Conservation (phyloP, 2,888 invertebrate genomes). For the Blastobasis lacticolella region DNA sequence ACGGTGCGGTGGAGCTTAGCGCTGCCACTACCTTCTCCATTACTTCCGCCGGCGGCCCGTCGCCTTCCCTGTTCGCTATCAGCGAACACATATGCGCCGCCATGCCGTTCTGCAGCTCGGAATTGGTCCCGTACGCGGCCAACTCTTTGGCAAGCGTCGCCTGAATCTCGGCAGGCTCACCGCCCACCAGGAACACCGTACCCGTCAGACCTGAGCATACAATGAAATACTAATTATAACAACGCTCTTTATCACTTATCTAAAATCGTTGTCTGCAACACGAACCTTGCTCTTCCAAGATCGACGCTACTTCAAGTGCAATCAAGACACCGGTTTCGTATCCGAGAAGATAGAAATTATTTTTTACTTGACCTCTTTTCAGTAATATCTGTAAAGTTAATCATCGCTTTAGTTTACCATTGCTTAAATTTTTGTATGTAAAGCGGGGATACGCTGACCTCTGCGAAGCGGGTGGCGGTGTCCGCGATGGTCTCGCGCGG, state of each 20-base stretch:
- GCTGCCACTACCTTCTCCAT: no score
- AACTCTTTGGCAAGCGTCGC: slow-evolving; percentile 26
- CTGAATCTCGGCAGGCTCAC: slow-evolving; percentile 31
- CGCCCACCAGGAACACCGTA: slow-evolving; percentile 43
- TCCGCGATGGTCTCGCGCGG: slow-evolving; percentile 27
- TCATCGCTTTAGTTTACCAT: neutral
- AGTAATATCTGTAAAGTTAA: slow-evolving; percentile 16
- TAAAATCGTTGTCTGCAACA: neutral
- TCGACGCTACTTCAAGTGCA: slow-evolving; percentile 39
- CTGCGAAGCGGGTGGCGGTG: slow-evolving; percentile 29
- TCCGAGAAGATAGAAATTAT: slow-evolving; percentile 39
- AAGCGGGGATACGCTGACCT: slow-evolving; percentile 18
- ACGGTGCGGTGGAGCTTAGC: no score
- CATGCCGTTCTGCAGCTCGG: slow-evolving; percentile 26
- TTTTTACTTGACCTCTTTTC: slow-evolving; percentile 19
- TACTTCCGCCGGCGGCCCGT: neutral
- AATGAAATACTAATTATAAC: neutral
- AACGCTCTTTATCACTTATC: neutral
- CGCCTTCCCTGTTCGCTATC: slow-evolving; percentile 7
- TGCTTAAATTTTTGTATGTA: neutral
- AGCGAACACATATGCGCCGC: slow-evolving; percentile 26
- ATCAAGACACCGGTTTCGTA: slow-evolving; percentile 39
- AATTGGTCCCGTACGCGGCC: slow-evolving; percentile 16
- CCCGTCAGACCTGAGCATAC: slow-evolving; percentile 33
- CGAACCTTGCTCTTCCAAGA: slow-evolving; percentile 40